A percentile compares a stretch with the other conserved stretches of the same genome.
Evolutionary conservation across 2,113 vertebrate species (phyloP).

Genomic region (Thalassarche chlororhynchos): DNA sequence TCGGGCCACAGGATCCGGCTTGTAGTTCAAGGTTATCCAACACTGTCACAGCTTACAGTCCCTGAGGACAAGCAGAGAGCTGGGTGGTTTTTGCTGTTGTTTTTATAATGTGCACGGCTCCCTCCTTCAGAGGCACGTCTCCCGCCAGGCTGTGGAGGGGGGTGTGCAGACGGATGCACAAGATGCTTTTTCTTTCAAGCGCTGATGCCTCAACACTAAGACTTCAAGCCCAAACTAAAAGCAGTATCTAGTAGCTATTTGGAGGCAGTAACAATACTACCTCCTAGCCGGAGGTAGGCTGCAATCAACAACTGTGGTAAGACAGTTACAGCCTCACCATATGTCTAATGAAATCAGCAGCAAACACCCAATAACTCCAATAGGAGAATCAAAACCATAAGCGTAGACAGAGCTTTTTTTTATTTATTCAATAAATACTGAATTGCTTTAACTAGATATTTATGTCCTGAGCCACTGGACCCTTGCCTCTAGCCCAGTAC

Average conservation of each 20-base stretch:
- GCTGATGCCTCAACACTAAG: not conserved
- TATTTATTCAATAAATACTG: not conserved
- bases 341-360: not conserved
- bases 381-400: not conserved
- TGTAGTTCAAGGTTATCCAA: not conserved
- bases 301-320: not conserved
- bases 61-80: not conserved
- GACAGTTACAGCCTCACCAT: not conserved
- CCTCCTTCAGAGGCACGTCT: not conserved
- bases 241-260: not conserved
- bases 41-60: not conserved
- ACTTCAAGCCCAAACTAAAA: not conserved
- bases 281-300: not conserved
- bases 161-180: not conserved
- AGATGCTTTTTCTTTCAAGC: not conserved
- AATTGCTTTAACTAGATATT: not conserved
- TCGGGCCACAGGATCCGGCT: rapidly evolving
- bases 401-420: not conserved
- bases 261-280: not conserved
- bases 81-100: not conserved
- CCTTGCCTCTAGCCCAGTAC: not conserved
- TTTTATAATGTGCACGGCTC: not conserved
- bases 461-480: not conserved
- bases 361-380: not conserved
- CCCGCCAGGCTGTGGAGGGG: not conserved